phyloP scores from a whole-genome alignment of 2,888 invertebrate genomes.

The Ophion obscuratus region DNA sequence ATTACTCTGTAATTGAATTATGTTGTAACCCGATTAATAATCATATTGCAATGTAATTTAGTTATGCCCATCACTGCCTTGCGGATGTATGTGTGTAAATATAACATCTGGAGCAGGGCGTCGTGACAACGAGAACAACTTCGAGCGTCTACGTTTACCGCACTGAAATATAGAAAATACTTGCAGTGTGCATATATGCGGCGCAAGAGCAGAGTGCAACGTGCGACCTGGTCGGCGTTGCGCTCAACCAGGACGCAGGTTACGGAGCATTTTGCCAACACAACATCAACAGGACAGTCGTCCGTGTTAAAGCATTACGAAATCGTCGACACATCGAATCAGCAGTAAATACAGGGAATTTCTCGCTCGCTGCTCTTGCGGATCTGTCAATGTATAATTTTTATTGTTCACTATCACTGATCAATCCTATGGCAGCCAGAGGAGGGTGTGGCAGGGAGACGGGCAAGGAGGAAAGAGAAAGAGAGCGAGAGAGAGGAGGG shows the following conservation, averaged over 20 bases:
- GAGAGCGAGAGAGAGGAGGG: not conserved
- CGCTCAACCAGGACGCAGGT: conserved; percentile 77
- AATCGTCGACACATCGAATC: conserved; percentile 45
- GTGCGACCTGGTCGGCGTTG: conserved; percentile 76
- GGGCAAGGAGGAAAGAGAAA: conserved; percentile 22
- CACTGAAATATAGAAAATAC: conserved; percentile 38
- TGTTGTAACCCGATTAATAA: too few species aligned
- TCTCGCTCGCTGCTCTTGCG: conserved; percentile 63
- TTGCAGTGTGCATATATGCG: conserved; percentile 9
- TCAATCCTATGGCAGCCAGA: not conserved
- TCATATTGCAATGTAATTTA: not conserved
- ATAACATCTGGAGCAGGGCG: conserved; percentile 2
- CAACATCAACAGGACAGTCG: conserved; percentile 36
- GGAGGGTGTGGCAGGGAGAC: not conserved
- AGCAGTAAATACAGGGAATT: conserved; percentile 66
- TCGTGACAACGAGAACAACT: conserved; percentile 34
- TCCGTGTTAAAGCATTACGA: conserved; percentile 52
- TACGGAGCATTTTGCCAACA: conserved; percentile 63
- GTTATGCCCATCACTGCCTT: too few species aligned
- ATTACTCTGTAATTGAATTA: too few species aligned
- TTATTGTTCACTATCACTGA: conserved; percentile 42
- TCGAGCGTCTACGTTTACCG: not conserved
- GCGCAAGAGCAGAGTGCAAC: conserved; percentile 62
- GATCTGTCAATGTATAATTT: conserved; percentile 61
- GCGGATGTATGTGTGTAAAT: not conserved